A percentile compares a stretch with the other conserved stretches of the same genome.
Conservation (phyloP, 1,140 invertebrate genomes). For the Hypsibius dujardini region DNA sequence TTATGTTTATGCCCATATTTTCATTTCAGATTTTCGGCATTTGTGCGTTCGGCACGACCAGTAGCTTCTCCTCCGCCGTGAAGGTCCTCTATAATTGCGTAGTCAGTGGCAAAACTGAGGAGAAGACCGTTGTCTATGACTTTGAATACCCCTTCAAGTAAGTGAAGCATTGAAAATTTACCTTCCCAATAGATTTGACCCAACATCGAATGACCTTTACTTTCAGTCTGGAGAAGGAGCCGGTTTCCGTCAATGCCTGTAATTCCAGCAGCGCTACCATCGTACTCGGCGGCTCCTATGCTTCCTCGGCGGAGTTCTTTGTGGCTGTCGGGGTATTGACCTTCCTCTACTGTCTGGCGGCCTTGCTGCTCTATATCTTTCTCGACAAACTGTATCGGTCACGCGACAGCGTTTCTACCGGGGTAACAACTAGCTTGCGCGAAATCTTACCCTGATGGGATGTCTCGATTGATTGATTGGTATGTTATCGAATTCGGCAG, state of each 20-base stretch:
- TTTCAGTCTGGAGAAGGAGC: slow-evolving; percentile 18
- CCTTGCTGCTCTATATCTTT: slow-evolving; percentile 42
- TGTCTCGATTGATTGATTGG: background rate
- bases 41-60: slow-evolving; percentile 41
- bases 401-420: slow-evolving; percentile 37
- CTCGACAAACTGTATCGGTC: slow-evolving; percentile 42
- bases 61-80: slow-evolving; percentile 34
- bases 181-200: too few species aligned
- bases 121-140: slow-evolving; percentile 21
- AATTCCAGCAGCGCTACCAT: background rate
- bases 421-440: slow-evolving; percentile 28
- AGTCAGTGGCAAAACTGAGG: background rate
- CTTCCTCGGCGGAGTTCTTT: slow-evolving; percentile 46
- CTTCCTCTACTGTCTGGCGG: slow-evolving; percentile 43
- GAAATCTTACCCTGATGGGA: slow-evolving; percentile 13
- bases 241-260: background rate
- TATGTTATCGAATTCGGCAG: slow-evolving; percentile 15
- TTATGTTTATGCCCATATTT: slow-evolving; percentile 18
- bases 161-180: slow-evolving; percentile 14
- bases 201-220: background rate
- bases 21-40: slow-evolving; percentile 39
- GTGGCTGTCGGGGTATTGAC: slow-evolving; percentile 49
- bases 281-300: slow-evolving; percentile 19
- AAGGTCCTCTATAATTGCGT: slow-evolving; percentile 23
- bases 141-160: slow-evolving; percentile 35